Conservation (phyloP, 2,113 vertebrate species). For the Dromas ardeola region DNA sequence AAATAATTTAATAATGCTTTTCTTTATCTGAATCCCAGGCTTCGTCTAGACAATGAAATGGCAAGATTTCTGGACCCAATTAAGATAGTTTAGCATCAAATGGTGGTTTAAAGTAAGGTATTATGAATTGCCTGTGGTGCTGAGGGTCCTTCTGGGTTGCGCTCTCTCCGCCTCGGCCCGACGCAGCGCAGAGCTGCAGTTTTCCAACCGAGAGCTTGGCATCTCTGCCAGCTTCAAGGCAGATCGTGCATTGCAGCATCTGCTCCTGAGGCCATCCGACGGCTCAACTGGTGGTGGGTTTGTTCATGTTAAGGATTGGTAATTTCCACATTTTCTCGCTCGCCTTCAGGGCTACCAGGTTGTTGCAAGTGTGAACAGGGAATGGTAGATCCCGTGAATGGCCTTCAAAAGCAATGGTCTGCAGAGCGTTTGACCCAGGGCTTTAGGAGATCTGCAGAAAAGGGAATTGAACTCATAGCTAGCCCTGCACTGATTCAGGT, state of each 20-base stretch:
- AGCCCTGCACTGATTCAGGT: neutral
- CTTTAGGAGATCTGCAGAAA: neutral
- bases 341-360: neutral
- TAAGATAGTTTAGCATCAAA: neutral
- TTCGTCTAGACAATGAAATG: neutral
- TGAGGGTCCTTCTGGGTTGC: fast-evolving
- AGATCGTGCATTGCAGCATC: neutral
- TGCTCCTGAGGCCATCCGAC: neutral
- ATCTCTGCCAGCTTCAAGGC: neutral
- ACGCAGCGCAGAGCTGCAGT: neutral
- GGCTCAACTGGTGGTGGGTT: neutral
- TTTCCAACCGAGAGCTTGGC: fast-evolving
- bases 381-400: neutral
- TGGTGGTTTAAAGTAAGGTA: neutral
- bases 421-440: neutral
- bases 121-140: neutral
- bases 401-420: neutral
- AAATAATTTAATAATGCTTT: neutral
- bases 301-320: neutral
- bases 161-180: neutral
- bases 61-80: neutral
- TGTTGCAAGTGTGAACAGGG: neutral
- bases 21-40: neutral
- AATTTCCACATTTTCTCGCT: neutral
- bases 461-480: neutral